phyloP scores from a whole-genome alignment of 2,113 vertebrate species.

The Chamaetylas fuelleborni region DNA sequence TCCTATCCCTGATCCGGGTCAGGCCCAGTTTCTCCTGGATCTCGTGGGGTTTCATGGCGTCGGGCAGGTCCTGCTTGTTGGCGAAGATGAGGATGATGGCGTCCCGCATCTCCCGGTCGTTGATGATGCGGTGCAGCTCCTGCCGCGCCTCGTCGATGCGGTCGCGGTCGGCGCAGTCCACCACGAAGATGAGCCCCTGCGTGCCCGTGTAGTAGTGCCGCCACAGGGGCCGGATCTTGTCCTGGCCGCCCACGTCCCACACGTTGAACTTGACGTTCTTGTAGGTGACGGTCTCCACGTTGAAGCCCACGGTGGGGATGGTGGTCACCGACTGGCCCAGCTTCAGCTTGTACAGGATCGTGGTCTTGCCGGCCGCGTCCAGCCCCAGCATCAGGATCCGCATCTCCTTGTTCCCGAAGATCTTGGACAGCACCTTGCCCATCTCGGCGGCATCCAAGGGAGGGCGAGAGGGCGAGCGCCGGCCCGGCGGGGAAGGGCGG shows the following conservation, averaged over 20 bases:
- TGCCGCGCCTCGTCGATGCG: conserved; percentile 97
- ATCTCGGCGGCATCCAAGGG: conserved; percentile 81
- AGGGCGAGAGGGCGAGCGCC: background rate
- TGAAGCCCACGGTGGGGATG: conserved; percentile 98
- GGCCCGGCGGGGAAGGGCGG: background rate
- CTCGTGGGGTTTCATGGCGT: conserved; percentile 99
- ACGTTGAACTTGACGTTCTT: conserved; percentile 99
- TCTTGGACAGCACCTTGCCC: conserved; percentile 99
- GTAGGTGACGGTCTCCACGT: conserved; percentile 98
- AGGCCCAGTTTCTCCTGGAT: conserved; percentile 99
- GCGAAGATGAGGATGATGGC: conserved; percentile 99
- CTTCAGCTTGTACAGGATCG: conserved; percentile 99
- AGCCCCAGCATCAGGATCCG: conserved; percentile 99
- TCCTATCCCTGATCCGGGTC: conserved; percentile 98
- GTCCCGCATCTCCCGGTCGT: conserved; percentile 98
- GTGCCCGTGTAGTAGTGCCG: conserved; percentile 99
- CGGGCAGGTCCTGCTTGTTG: conserved; percentile 99
- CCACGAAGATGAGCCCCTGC: conserved; percentile 97
- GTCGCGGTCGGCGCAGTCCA: conserved; percentile 98
- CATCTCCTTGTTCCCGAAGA: conserved; percentile 99
- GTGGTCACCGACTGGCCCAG: conserved; percentile 98
- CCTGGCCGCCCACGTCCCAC: conserved; percentile 98
- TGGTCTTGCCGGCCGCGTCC: conserved; percentile 97
- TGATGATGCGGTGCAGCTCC: conserved; percentile 98
- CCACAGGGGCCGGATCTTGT: conserved; percentile 98